phyloP scores from a whole-genome alignment of 2,797 vertebrate genomes.

The Girardinus metallicus region DNA sequence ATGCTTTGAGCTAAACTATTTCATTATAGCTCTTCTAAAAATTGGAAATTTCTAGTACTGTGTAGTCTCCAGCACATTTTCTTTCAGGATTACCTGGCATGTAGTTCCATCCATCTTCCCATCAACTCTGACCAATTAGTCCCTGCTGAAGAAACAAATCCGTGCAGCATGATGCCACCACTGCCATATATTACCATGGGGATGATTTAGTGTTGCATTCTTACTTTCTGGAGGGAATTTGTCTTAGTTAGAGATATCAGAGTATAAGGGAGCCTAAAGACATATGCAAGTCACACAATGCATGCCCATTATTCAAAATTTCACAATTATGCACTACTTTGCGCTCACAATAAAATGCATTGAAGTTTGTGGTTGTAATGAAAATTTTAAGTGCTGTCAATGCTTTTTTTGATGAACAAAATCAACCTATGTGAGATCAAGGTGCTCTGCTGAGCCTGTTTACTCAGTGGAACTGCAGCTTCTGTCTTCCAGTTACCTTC shows the following conservation, averaged over 20 bases:
- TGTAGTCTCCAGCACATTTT: not conserved
- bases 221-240: not conserved
- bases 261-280: not conserved
- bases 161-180: not conserved
- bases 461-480: slow-evolving; percentile 3
- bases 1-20: not conserved
- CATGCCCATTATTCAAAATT: not conserved
- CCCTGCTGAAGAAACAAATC: not conserved
- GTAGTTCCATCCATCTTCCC: not conserved
- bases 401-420: not conserved
- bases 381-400: not conserved
- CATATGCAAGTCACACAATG: not conserved
- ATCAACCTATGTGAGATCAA: slow-evolving; percentile 1
- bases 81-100: not conserved
- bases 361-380: not conserved
- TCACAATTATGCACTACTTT: not conserved
- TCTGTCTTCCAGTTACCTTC: slow-evolving; percentile 1
- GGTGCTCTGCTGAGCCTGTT: slow-evolving; percentile 8
- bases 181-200: not conserved
- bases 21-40: not conserved
- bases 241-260: not conserved
- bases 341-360: not conserved
- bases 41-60: not conserved
- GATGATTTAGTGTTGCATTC: not conserved
- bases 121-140: not conserved